Evolutionary conservation across 2,113 vertebrate species (phyloP).

Genomic region (Solea senegalensis): DNA sequence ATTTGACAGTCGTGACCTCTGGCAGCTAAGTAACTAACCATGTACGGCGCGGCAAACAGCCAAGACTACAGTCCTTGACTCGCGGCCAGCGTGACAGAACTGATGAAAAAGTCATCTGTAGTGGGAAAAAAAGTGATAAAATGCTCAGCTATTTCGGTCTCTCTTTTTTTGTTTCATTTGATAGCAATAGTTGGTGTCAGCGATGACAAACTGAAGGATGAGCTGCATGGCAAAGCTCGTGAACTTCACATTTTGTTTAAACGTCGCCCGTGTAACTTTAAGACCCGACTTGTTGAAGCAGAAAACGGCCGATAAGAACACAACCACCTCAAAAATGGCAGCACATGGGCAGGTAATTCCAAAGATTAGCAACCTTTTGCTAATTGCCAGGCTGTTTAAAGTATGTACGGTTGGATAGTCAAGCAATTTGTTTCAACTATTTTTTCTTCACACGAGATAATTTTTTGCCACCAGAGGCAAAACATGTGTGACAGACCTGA

Average conservation of each 20-base stretch:
- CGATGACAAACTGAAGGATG: not conserved
- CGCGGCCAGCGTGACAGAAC: slow-evolving; percentile 38
- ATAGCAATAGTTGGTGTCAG: slow-evolving; percentile 5
- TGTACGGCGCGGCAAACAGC: slow-evolving; percentile 20
- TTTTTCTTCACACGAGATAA: too few species aligned
- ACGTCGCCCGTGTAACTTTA: too few species aligned
- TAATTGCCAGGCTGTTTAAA: too few species aligned
- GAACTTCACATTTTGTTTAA: slow-evolving; percentile 3
- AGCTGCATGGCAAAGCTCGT: not conserved
- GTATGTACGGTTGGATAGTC: too few species aligned
- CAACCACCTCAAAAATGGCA: slow-evolving; percentile 1
- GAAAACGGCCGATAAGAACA: not conserved
- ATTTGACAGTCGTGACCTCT: slow-evolving; percentile 33
- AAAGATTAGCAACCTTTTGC: too few species aligned
- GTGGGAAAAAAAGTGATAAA: not conserved
- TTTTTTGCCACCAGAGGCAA: too few species aligned
- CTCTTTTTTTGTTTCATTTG: slow-evolving; percentile 12
- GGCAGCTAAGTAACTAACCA: slow-evolving; percentile 37
- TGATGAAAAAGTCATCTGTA: slow-evolving; percentile 39
- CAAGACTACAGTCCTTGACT: slow-evolving; percentile 36
- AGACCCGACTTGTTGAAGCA: too few species aligned
- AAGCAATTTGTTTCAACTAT: too few species aligned
- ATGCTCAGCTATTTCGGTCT: slow-evolving; percentile 6
- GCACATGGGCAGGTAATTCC: too few species aligned
- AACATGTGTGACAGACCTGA: too few species aligned